phyloP scores from a whole-genome alignment of 2,888 invertebrate genomes.

The Eudemis profundana region DNA sequence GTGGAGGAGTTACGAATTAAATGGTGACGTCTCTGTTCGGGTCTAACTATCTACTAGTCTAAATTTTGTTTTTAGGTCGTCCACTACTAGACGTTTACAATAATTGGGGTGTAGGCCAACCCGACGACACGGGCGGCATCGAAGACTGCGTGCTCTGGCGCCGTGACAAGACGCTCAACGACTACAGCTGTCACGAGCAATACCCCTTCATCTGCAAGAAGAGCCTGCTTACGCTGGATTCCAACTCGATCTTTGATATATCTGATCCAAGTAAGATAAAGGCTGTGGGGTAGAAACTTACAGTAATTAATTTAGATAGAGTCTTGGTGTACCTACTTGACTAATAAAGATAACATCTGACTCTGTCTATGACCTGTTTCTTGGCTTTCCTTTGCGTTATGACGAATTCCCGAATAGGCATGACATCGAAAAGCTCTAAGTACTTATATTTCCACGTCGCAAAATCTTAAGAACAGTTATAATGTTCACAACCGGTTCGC shows the following conservation, averaged over 20 bases:
- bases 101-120: slow-evolving; percentile 65
- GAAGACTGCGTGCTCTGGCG: slow-evolving; percentile 65
- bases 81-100: slow-evolving; percentile 61
- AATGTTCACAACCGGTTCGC: too few relatives aligned
- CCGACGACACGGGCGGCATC: slow-evolving; percentile 57
- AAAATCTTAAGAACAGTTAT: too few relatives aligned
- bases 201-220: slow-evolving; percentile 73
- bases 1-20: neutral
- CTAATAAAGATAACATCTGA: too few relatives aligned
- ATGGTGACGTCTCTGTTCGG: neutral
- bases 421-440: too few relatives aligned
- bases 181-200: slow-evolving; percentile 57
- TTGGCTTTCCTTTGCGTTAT: too few relatives aligned
- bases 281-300: too few relatives aligned
- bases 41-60: neutral
- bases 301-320: too few relatives aligned
- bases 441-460: too few relatives aligned
- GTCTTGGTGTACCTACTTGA: too few relatives aligned
- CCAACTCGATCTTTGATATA: slow-evolving; percentile 31
- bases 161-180: slow-evolving; percentile 58
- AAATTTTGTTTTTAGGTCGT: slow-evolving; percentile 54
- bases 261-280: slow-evolving; percentile 38
- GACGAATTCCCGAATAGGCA: too few relatives aligned
- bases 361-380: too few relatives aligned
- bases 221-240: slow-evolving; percentile 51